These are phyloP conservation scores for Andinoacara biseriatus DNA, from an alignment of 2,113 vertebrate genomes.

Conservation along the genomic window DNA sequence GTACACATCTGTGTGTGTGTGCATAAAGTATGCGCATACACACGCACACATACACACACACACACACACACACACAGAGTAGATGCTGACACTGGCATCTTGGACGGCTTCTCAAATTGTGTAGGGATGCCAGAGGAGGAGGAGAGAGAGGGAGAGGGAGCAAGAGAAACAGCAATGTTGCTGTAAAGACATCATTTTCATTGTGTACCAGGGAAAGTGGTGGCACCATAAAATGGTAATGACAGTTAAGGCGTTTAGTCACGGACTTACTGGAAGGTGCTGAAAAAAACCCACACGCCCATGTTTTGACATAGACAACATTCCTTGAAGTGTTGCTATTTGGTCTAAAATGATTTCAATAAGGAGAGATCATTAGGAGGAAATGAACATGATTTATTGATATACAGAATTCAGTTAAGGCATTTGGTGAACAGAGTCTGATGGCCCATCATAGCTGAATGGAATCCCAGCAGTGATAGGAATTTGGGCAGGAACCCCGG, in stretches of 20 bases:
- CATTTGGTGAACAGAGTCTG: no score
- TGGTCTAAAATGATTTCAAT: constrained; percentile 9
- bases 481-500: no score
- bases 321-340: constrained; percentile 19
- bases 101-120: constrained; percentile 52
- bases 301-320: constrained; percentile 44
- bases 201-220: constrained; percentile 61
- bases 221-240: constrained; percentile 71
- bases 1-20: background rate
- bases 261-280: constrained; percentile 54
- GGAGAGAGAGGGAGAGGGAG: constrained; percentile 35
- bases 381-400: no score
- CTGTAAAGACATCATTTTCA: constrained; percentile 64
- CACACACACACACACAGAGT: background rate
- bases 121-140: constrained; percentile 52
- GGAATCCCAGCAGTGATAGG: no score
- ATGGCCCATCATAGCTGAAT: no score
- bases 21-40: background rate
- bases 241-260: constrained; percentile 73
- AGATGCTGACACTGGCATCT: constrained; percentile 51
- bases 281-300: constrained; percentile 13
- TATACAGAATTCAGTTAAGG: no score
- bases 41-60: background rate
- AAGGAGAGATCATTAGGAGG: no score
- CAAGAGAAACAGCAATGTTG: constrained; percentile 11